phyloP scores from a whole-genome alignment of 2,888 invertebrate species.

The Apoderus coryli region DNA sequence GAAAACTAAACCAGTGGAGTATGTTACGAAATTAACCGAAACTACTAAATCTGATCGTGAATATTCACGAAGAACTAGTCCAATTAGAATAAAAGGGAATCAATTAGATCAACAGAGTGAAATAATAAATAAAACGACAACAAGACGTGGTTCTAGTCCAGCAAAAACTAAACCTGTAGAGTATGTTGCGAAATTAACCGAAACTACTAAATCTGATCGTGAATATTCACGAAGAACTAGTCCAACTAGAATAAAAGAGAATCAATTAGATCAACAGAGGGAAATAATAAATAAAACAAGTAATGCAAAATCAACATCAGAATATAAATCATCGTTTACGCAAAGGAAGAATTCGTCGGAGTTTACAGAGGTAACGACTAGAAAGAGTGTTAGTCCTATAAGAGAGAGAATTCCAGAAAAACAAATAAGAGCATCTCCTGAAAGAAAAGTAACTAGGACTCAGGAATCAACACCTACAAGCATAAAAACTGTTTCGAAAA shows the following conservation, averaged over 20 bases:
- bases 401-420: conserved; percentile 10
- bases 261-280: conserved; percentile 16
- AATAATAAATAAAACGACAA: conserved; percentile 12
- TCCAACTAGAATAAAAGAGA: conserved; percentile 17
- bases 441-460: conserved; percentile 6
- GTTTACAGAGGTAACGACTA: conserved; percentile 12
- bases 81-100: too few relatives aligned
- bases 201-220: conserved; percentile 14
- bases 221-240: conserved; percentile 16
- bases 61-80: conserved; percentile 16
- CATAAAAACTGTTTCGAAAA: conserved; percentile 11
- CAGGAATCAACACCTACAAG: conserved; percentile 9
- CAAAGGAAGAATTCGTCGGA: conserved; percentile 20
- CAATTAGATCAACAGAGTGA: conserved; percentile 19
- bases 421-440: conserved; percentile 8
- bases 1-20: conserved; percentile 19
- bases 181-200: conserved; percentile 12
- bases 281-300: conserved; percentile 12
- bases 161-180: conserved; percentile 19
- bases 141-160: conserved; percentile 19
- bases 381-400: conserved; percentile 18
- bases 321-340: conserved; percentile 20
- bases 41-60: conserved; percentile 15
- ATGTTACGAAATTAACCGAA: conserved; percentile 11
- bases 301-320: conserved; percentile 13